phyloP scores from a whole-genome alignment of 2,113 vertebrate species.

The Suncus etruscus region DNA sequence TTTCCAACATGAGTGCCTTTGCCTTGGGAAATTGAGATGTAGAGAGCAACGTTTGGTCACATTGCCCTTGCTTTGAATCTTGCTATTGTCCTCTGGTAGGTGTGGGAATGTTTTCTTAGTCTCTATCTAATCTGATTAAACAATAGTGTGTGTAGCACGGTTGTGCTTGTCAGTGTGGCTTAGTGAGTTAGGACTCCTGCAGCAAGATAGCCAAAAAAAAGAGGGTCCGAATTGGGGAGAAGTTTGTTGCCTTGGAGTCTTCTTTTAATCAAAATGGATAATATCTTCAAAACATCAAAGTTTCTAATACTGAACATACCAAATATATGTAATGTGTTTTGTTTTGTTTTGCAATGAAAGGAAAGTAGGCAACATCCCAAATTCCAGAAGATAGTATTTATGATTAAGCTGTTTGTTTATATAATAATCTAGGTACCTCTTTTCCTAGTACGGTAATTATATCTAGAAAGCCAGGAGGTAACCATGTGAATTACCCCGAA shows the following conservation, averaged over 20 bases:
- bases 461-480: constrained; percentile 52
- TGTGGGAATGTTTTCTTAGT: not conserved
- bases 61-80: not conserved
- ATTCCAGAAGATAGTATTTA: constrained; percentile 27
- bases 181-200: not conserved
- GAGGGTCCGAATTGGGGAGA: not conserved
- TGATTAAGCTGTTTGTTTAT: constrained; percentile 56
- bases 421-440: constrained; percentile 5
- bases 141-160: not conserved
- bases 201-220: not conserved
- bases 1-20: not conserved
- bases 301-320: not conserved
- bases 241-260: not conserved
- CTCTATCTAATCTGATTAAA: constrained; percentile 18
- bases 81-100: not conserved
- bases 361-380: constrained; percentile 20
- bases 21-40: not conserved
- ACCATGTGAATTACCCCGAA: constrained; percentile 28
- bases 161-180: not conserved
- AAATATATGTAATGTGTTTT: not conserved
- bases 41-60: constrained; percentile 9
- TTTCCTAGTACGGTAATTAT: constrained; percentile 64
- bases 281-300: not conserved
- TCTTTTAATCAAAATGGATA: not conserved
- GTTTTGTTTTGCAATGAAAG: constrained; percentile 35